Conservation (phyloP, 2,888 invertebrate species). For the Pelosia muscerda region DNA sequence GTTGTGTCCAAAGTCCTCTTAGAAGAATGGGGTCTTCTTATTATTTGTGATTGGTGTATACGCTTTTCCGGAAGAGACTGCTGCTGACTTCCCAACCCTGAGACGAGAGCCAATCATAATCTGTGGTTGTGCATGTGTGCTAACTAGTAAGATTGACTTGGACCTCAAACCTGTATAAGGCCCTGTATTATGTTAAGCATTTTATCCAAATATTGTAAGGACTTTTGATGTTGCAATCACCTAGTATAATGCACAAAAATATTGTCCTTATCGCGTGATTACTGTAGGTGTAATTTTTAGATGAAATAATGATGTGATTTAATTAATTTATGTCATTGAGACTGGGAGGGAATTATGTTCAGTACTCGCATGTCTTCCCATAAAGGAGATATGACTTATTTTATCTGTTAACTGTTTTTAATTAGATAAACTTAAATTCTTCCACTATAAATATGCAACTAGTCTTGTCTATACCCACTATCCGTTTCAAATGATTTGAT, state of each 20-base stretch:
- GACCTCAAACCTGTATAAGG: too few species aligned
- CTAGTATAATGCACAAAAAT: constrained; percentile 41
- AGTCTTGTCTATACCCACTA: background rate
- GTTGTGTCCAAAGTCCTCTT: too few species aligned
- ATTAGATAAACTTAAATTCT: background rate
- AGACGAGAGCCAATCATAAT: too few species aligned
- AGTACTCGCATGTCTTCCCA: background rate
- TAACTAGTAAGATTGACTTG: too few species aligned
- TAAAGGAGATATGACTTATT: background rate
- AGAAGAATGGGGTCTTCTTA: too few species aligned
- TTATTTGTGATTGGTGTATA: too few species aligned
- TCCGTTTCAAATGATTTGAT: too few species aligned
- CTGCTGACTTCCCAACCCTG: too few species aligned
- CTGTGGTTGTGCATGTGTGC: too few species aligned
- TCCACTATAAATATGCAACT: constrained; percentile 4
- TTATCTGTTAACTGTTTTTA: constrained; percentile 6
- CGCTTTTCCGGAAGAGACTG: too few species aligned
- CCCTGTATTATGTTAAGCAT: background rate
- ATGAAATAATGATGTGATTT: constrained; percentile 24
- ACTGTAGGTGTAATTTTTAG: constrained; percentile 22
- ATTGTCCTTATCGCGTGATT: constrained; percentile 37
- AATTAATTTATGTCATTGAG: constrained; percentile 16
- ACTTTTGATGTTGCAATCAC: constrained; percentile 8
- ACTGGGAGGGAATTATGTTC: background rate
- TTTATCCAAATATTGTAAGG: constrained; percentile 12